A percentile compares a stretch with the other conserved stretches of the same genome.
These are phyloP conservation scores for Ahaetulla prasina DNA, from an alignment of 2,113 vertebrate species.

Conservation along the genomic window DNA sequence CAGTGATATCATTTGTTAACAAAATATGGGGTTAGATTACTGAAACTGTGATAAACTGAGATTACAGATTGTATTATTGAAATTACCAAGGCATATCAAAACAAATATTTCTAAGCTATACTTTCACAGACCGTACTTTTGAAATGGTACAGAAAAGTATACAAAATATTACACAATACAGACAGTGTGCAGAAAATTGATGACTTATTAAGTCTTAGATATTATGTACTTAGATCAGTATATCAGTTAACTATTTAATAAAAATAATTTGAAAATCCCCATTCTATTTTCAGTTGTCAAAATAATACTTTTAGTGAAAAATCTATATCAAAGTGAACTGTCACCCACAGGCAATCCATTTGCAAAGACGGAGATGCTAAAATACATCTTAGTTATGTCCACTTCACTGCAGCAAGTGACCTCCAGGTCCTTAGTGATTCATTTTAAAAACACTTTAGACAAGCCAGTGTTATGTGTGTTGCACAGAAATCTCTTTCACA, in stretches of 20 bases:
- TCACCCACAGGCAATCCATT: slow-evolving; percentile 37
- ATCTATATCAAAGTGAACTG: slow-evolving; percentile 31
- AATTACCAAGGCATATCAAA: slow-evolving; percentile 39
- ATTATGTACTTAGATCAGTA: slow-evolving; percentile 40
- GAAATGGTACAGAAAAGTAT: background rate
- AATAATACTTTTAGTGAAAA: slow-evolving; percentile 43
- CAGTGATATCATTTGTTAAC: background rate
- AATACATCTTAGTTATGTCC: slow-evolving; percentile 54
- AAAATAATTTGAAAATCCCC: slow-evolving; percentile 37
- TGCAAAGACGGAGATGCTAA: slow-evolving; percentile 46
- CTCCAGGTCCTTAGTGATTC: slow-evolving; percentile 51
- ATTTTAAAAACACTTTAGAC: slow-evolving; percentile 55
- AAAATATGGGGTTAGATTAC: background rate
- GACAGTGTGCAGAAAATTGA: background rate
- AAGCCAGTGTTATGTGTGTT: slow-evolving; percentile 39
- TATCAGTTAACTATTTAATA: slow-evolving; percentile 50
- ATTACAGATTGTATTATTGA: background rate
- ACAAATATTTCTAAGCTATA: background rate
- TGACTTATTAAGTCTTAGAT: background rate
- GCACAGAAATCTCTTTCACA: slow-evolving; percentile 29
- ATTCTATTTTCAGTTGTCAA: slow-evolving; percentile 50
- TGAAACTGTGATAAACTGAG: background rate
- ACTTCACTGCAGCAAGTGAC: slow-evolving; percentile 50
- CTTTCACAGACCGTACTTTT: slow-evolving; percentile 21
- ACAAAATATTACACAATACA: background rate